These are phyloP conservation scores for Anhinga anhinga DNA, from an alignment of 2,113 vertebrate genomes.

Conservation along the genomic window DNA sequence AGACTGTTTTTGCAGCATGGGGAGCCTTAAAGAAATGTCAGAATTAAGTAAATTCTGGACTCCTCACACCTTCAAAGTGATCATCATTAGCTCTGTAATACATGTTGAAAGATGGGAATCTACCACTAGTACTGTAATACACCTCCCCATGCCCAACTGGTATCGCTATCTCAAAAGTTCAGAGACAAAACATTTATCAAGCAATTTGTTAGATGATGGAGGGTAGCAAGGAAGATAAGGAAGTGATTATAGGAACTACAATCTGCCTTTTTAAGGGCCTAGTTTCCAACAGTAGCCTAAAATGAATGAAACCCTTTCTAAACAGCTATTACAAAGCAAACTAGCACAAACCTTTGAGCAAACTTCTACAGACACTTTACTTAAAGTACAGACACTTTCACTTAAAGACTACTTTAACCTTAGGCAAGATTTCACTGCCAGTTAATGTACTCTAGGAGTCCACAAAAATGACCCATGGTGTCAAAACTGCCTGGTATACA, in stretches of 20 bases:
- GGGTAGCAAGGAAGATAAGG: not conserved
- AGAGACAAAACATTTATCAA: not conserved
- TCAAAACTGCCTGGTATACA: not conserved
- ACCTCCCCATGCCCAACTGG: not conserved
- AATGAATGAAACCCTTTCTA: not conserved
- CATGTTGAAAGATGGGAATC: not conserved
- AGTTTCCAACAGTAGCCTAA: not conserved
- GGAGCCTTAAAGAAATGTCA: not conserved
- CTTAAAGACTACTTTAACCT: not conserved
- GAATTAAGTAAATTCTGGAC: not conserved
- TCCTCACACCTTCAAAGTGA: not conserved
- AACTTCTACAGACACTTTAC: not conserved
- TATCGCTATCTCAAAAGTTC: not conserved
- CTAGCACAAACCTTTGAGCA: not conserved
- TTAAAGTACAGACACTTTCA: not conserved
- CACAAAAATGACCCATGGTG: not conserved
- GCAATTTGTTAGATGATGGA: not conserved
- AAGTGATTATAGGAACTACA: not conserved
- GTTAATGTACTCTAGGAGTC: not conserved
- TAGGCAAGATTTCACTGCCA: not conserved
- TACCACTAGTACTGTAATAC: not conserved
- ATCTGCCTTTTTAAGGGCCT: not conserved
- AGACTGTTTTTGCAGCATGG: not conserved
- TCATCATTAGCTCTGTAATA: not conserved
- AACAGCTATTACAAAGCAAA: not conserved